Evolutionary conservation across 2,113 vertebrate genomes (phyloP), one percentile per base, ranked within the genome.

Genomic region (Lates calcarifer): DNA sequence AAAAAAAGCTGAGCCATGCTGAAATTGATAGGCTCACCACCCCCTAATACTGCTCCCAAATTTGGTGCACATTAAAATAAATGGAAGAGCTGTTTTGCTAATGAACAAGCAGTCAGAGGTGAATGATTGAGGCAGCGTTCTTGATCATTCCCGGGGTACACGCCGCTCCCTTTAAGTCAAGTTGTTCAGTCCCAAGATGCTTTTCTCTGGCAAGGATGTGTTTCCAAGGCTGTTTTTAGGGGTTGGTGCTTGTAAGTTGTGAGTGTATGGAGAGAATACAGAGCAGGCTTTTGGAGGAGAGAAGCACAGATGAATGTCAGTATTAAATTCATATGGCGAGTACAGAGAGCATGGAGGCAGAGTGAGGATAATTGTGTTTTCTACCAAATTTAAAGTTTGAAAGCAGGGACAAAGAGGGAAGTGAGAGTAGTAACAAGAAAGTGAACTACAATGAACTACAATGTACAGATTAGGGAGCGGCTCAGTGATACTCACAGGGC

Each of bases 401-500:
- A 76, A 62, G 28, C 18, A 31, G 58, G 63, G 41, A 64, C 29
- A 57, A 43, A 68, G 51, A 63, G 61, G 33, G 15, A 61, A 75
- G 55, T 1, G 1, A 35, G 29, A 53, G 22, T 17, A 64, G 70
- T 28, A 64, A 83, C 8, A 68, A 49, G 62, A 45, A 18, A 79
- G 77, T 63, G 35, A 63, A 45, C 35, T 53, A n/a, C 45, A 72
- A 45, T 53, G 26, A 65, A 1, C 29, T 37, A 10, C n/a, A n/a
- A n/a, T 35, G 9, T 6, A 31, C 12, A 37, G 17, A 72, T 66
- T 39, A 9, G 51, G 18, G 13, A 33, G 64, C 51, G 45, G n/a
- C 26, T 22, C 15, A 1, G 14, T 6, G 17, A 62, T 84, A 96
- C 97, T 95, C 94, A 99, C 98, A 22, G 98, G 98, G 80, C 98